Evolutionary conservation across 2,113 vertebrate genomes (phyloP), one percentile per base, ranked within the genome.

Genomic region (Callaeas wilsoni): DNA sequence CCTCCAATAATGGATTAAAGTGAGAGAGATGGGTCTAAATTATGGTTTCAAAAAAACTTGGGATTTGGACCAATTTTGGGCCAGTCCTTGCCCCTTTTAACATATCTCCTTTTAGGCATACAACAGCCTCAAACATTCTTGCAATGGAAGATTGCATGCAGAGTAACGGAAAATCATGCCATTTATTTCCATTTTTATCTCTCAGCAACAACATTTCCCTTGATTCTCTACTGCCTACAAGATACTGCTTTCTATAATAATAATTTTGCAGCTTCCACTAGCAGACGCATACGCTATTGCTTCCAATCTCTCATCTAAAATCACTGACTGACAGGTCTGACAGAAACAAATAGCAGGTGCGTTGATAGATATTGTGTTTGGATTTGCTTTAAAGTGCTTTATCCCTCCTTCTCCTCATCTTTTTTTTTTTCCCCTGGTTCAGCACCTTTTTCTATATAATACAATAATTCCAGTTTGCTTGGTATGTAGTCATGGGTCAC

Each of bases 291-390:
- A 69, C 0, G 0, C 59, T 84, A 41, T 91, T 94, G 57, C 81
- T 97, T 95, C 87, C 83, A 85, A 68, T 89, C 39, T 87, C 50
- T 97, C 84, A 35, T 93, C 73, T 93, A 49, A 91, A 88, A 88
- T 96, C 94, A 69, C 42, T 71, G 78, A 96, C 77, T 97, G 96
- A 97, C 95, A 96, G 94, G 60, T 94, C 71, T 97, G 96, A 96
- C 95, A 94, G 95, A 88, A 97, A 97, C 90, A 96, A 97, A 98
- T 94, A 94, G 78, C 87, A 95, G 87, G 85, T 93, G 88, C 14
- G n/a, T 70, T 84, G 96, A 96, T 80, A 95, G 59, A 74, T 92
- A 79, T 15, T 94, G 83, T 83, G 70, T 95, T 93, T 70, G 62
- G 46, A 80, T 96, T 96, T 95, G 39, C 41, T 97, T 96, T 96